These are phyloP conservation scores for Copsychus sechellarum DNA, from an alignment of 2,113 vertebrate genomes.

Conservation along the genomic window DNA sequence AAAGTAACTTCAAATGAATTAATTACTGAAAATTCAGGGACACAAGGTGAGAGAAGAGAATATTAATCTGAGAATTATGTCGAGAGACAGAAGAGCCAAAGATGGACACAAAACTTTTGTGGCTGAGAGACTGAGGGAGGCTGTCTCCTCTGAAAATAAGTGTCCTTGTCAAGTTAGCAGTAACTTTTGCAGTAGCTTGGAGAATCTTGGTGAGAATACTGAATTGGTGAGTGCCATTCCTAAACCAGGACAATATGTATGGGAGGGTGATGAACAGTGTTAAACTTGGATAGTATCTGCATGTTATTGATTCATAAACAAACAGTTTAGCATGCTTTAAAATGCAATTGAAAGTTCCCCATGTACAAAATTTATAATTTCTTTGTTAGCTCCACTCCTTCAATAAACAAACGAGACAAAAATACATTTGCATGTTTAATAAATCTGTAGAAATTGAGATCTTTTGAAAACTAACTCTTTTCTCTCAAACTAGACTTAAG, in stretches of 20 bases:
- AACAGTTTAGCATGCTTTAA: not conserved
- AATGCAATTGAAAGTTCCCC: not conserved
- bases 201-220: not conserved
- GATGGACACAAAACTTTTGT: not conserved
- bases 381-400: not conserved
- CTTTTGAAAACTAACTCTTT: not conserved
- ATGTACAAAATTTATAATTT: not conserved
- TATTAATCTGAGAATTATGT: not conserved
- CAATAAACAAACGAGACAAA: not conserved
- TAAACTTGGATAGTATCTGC: not conserved
- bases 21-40: not conserved
- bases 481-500: not conserved
- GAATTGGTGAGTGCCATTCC: not conserved
- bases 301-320: not conserved
- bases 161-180: not conserved
- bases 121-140: not conserved
- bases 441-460: not conserved
- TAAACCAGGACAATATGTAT: not conserved
- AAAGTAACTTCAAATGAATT: not conserved
- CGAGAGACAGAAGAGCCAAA: not conserved
- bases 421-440: not conserved
- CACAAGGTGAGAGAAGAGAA: not conserved
- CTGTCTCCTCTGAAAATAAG: not conserved
- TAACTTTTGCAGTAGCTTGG: not conserved
- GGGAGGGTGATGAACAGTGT: not conserved